Evolutionary conservation across 2,888 invertebrate species (phyloP).

Genomic region (Cataglyphis cursor): DNA sequence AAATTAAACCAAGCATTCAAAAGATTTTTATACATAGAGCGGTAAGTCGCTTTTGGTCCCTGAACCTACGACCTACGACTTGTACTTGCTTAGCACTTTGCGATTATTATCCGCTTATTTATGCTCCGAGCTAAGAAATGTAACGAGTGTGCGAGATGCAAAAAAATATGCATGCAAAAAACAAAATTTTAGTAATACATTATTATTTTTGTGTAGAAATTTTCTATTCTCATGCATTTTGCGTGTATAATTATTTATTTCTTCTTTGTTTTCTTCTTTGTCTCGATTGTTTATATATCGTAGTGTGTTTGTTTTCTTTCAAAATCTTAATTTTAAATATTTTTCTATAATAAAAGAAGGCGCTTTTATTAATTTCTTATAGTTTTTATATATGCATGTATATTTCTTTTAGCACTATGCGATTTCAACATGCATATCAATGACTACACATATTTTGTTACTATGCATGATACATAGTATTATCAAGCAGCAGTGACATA

Average conservation of each 20-base stretch:
- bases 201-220: neutral
- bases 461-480: neutral
- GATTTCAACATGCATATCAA: neutral
- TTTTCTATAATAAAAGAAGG: neutral
- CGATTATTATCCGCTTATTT: slow-evolving; percentile 57
- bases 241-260: neutral
- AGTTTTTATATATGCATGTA: neutral
- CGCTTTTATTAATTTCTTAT: neutral
- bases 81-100: slow-evolving; percentile 74
- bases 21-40: slow-evolving; percentile 67
- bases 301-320: neutral
- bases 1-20: slow-evolving; percentile 68
- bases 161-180: neutral
- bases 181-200: neutral
- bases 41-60: slow-evolving; percentile 79
- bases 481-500: neutral
- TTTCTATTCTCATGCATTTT: neutral
- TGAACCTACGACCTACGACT: slow-evolving; percentile 80
- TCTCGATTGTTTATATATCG: neutral
- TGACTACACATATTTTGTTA: neutral
- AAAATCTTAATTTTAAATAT: neutral
- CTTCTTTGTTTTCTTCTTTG: neutral
- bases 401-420: neutral
- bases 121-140: slow-evolving; percentile 61
- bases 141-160: slow-evolving; percentile 43